phyloP scores from a whole-genome alignment of 2,888 invertebrate genomes.

The Elysia crispata region DNA sequence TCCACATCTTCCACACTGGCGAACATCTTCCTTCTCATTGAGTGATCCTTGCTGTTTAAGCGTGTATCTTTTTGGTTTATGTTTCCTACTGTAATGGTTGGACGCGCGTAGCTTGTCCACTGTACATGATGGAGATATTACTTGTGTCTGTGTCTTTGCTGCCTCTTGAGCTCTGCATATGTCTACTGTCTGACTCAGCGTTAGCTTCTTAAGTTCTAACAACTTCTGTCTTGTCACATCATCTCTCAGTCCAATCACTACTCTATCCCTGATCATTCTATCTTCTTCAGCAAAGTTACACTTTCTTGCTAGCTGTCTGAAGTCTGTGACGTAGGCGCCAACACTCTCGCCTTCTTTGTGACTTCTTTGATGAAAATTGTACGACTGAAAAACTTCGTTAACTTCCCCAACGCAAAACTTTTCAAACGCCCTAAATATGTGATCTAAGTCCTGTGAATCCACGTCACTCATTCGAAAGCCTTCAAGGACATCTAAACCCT shows the following conservation, averaged over 20 bases:
- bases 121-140: slow-evolving; percentile 12
- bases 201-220: slow-evolving; percentile 20
- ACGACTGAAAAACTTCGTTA: no score
- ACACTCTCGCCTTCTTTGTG: no score
- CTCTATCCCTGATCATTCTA: slow-evolving; percentile 25
- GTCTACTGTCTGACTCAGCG: slow-evolving; percentile 19
- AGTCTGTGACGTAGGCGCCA: no score
- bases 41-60: no score
- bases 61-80: neutral
- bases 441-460: slow-evolving; percentile 22
- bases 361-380: no score
- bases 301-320: no score
- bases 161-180: slow-evolving; percentile 21
- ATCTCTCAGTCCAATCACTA: slow-evolving; percentile 28
- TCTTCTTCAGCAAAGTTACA: no score
- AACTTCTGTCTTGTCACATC: slow-evolving; percentile 24
- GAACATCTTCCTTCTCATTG: slow-evolving; percentile 6
- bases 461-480: slow-evolving; percentile 18
- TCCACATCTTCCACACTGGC: slow-evolving; percentile 12
- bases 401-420: slow-evolving; percentile 12
- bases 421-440: slow-evolving; percentile 16
- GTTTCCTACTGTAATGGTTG: slow-evolving; percentile 9
- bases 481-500: neutral
- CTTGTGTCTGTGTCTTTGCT: slow-evolving; percentile 15
- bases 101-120: slow-evolving; percentile 19